These are phyloP conservation scores for Melipona quadrifasciata DNA, from an alignment of 1,140 invertebrate genomes.

Conservation along the genomic window DNA sequence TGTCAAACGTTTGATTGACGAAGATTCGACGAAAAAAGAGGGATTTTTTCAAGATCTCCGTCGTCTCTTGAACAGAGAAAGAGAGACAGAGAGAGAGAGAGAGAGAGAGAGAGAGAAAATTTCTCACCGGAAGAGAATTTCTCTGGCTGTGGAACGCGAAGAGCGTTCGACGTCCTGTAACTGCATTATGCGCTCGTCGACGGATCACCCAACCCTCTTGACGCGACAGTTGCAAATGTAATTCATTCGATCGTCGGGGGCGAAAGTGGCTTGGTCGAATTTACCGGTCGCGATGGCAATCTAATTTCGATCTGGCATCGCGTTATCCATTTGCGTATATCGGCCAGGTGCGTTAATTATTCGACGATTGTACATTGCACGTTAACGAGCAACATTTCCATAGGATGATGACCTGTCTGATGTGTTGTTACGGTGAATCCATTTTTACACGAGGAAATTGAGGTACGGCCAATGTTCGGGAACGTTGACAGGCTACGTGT, in stretches of 20 bases:
- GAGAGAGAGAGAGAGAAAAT: no score
- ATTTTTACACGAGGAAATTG: neutral
- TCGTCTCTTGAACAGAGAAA: no score
- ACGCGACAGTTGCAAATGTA: neutral
- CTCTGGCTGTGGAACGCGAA: neutral
- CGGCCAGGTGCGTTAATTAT: neutral
- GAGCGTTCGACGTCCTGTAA: slow-evolving; percentile 9
- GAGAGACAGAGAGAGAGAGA: no score
- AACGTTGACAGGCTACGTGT: no score
- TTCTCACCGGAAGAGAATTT: neutral
- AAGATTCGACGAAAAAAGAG: no score
- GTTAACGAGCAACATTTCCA: neutral
- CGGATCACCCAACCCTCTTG: neutral
- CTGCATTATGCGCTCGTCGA: slow-evolving; percentile 24
- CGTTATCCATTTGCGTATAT: neutral
- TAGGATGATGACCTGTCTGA: neutral
- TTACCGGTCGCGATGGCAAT: neutral
- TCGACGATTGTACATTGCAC: neutral
- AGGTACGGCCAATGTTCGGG: no score
- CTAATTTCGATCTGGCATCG: slow-evolving; percentile 3
- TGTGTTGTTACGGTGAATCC: neutral
- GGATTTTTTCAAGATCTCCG: no score
- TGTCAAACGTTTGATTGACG: no score
- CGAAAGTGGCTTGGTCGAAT: slow-evolving; percentile 1
- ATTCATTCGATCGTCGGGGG: neutral